These are phyloP conservation scores for Heliocidaris tuberculata DNA, from an alignment of 35 echinoderm and acorn worm species.

Conservation along the genomic window DNA sequence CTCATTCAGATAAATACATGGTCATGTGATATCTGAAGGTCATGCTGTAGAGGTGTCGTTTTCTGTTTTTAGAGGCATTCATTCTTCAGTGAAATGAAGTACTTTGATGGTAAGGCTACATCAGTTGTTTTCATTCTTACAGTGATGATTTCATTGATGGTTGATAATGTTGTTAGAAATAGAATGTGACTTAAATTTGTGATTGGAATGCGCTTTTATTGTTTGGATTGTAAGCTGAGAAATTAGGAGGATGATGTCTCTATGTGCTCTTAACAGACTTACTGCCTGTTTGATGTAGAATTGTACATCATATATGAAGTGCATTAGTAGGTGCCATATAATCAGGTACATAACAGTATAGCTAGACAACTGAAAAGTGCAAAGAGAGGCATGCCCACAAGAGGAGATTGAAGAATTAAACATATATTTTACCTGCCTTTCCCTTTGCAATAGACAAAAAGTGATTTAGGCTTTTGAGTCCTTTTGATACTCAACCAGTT, in stretches of 20 bases:
- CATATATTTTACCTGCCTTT: neutral
- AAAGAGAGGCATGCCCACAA: no score
- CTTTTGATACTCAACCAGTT: neutral
- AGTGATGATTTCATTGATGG: neutral
- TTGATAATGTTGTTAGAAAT: neutral
- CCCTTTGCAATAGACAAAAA: neutral
- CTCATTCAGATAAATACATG: neutral
- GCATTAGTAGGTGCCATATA: neutral
- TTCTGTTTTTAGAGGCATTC: neutral
- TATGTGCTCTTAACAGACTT: neutral
- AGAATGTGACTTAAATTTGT: neutral
- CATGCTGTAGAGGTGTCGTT: neutral
- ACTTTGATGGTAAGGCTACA: neutral
- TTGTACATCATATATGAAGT: neutral
- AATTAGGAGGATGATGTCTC: neutral
- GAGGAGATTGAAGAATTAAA: neutral
- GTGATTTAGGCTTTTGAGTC: neutral
- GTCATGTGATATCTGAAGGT: neutral
- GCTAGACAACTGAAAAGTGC: neutral
- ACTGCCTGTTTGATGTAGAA: neutral
- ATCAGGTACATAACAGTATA: neutral
- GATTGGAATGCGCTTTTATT: neutral
- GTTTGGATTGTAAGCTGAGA: neutral
- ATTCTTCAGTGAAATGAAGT: neutral
- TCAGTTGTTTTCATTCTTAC: neutral